Percentiles rank a stretch among this genome's conserved stretches.
Evolutionary conservation across 2,797 vertebrate genomes (phyloP).

Genomic region (Hemibagrus guttatus): DNA sequence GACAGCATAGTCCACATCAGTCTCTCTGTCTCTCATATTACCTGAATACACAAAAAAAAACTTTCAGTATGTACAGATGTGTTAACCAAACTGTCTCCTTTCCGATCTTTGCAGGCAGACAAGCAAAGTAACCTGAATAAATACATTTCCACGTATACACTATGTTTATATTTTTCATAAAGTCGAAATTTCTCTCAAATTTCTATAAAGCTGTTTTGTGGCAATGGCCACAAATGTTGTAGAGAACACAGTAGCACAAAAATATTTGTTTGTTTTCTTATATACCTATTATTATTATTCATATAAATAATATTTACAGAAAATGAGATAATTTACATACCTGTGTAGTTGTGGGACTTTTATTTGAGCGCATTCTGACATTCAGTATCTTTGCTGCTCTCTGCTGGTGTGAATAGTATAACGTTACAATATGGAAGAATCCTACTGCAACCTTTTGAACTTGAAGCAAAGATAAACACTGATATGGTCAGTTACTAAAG

Average conservation of each 20-base stretch:
- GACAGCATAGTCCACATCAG: too few relatives aligned
- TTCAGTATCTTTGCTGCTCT: conserved; percentile 31
- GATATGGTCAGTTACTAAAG: background rate
- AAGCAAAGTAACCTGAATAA: background rate
- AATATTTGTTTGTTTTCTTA: background rate
- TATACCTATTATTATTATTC: background rate
- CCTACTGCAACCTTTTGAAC: background rate
- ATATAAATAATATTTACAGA: background rate
- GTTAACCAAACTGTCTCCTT: too few relatives aligned
- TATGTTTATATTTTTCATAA: background rate
- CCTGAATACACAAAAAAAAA: too few relatives aligned
- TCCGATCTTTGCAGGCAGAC: too few relatives aligned
- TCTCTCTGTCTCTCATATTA: too few relatives aligned
- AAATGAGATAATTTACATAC: too few relatives aligned
- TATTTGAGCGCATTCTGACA: background rate
- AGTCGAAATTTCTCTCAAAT: background rate
- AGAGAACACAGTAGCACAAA: too few relatives aligned
- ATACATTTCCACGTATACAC: background rate
- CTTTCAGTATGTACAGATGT: too few relatives aligned
- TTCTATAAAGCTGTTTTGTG: background rate
- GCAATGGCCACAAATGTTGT: background rate
- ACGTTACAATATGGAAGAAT: background rate
- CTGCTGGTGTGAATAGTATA: conserved; percentile 11
- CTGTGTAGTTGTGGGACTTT: background rate
- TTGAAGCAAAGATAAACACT: background rate